Evolutionary conservation across 2,797 vertebrate genomes (phyloP), one percentile per base, ranked within the genome.

Genomic region (Xenops minutus): DNA sequence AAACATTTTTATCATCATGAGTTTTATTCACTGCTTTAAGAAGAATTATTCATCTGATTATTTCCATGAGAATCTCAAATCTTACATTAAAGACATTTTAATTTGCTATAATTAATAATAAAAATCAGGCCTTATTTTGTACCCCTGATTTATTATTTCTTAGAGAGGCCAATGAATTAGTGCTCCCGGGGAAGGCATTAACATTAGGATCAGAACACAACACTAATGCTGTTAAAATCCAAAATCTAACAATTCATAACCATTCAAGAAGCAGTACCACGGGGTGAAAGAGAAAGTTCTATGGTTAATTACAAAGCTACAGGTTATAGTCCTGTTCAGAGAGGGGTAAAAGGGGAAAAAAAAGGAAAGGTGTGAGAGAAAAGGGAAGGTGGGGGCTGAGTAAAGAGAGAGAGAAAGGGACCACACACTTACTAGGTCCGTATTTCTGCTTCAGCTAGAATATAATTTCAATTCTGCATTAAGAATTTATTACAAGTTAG

Each of bases 401-500:
- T 12, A 87, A 88, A 37, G 64, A 81, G 41, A 87, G 71, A 81
- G 87, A 92, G 67, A 95, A 88, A 96, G 18, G 34, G 73, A 85
- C 19, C 16, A 62, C 43, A 69, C 14, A 59, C 48, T 81, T 76
- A 88, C 54, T 55, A 72, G 93, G 27, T 63, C 41, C 73, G 59
- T 58, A 81, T 83, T 93, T 89, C 46, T 93, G 12, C 51, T 89
- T 94, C 85, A 79, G 26, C 41, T 55, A 44, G 27, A 80, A 11
- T 77, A 36, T 51, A 14, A 22, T 67, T 52, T 32, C 58, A 93
- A 36, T 66, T 92, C 71, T 82, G 36, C 62, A 88, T 91, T 55
- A 88, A 89, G 46, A 74, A 51, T 93, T 94, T 93, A 48, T 82
- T 93, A 52, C 79, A 96, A 36, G 39, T 94, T 92, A 85, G 12